These are phyloP conservation scores for Sinopyrophorus schimmeli DNA, from an alignment of 2,888 invertebrate genomes.

Conservation along the genomic window DNA sequence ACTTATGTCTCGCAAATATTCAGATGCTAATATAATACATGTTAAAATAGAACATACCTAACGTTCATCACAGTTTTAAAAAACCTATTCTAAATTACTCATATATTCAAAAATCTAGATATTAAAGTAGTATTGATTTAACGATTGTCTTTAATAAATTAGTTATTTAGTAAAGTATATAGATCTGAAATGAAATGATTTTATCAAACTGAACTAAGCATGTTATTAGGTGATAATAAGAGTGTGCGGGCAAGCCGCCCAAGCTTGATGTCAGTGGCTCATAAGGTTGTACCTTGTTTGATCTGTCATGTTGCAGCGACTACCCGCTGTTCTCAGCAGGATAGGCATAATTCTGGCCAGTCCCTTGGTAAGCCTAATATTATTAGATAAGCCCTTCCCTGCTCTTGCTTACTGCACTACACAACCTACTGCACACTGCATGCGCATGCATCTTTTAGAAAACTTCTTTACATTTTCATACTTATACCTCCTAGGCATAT, in stretches of 20 bases:
- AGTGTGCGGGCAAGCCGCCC: slow-evolving; percentile 27
- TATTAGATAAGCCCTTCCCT: slow-evolving; percentile 31
- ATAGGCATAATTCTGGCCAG: slow-evolving; percentile 95
- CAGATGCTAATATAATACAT: too few relatives aligned
- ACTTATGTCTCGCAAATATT: too few relatives aligned
- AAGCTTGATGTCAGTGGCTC: slow-evolving; percentile 39
- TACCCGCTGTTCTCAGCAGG: slow-evolving; percentile 94
- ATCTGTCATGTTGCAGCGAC: slow-evolving; percentile 82
- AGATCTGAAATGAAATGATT: too few relatives aligned
- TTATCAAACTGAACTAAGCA: slow-evolving; percentile 22
- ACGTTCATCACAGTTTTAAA: too few relatives aligned
- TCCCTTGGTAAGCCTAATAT: slow-evolving; percentile 81
- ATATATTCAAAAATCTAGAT: too few relatives aligned
- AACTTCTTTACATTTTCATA: background rate
- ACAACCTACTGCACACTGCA: slow-evolving; percentile 15
- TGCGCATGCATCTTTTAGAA: slow-evolving; percentile 26
- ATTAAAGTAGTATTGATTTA: too few relatives aligned
- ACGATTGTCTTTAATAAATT: slow-evolving; percentile 28
- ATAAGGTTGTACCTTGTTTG: slow-evolving; percentile 54
- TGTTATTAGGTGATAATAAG: slow-evolving; percentile 24
- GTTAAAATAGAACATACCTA: too few relatives aligned
- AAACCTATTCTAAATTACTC: too few relatives aligned
- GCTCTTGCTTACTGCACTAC: slow-evolving; percentile 27
- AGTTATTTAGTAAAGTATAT: too few relatives aligned
- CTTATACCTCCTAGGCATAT: slow-evolving; percentile 1